Conservation (phyloP, 2,113 vertebrate species). For the Octodon degus region DNA sequence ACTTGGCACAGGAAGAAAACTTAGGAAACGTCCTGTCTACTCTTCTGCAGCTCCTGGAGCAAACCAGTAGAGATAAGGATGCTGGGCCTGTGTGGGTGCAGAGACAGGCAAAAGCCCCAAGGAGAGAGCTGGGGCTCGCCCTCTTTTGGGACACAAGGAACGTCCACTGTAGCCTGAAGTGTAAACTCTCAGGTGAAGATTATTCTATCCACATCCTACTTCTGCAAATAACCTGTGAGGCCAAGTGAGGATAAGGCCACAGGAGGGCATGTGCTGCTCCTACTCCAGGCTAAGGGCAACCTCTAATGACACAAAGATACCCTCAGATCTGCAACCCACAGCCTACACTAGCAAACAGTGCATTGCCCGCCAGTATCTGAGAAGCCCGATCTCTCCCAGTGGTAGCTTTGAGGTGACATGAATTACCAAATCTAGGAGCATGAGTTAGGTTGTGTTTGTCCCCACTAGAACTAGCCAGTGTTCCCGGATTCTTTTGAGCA, state of each 20-base stretch:
- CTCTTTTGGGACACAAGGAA: background rate
- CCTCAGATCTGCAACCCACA: background rate
- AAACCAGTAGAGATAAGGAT: background rate
- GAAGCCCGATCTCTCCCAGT: background rate
- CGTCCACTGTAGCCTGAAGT: background rate
- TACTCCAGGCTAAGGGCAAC: background rate
- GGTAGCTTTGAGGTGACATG: background rate
- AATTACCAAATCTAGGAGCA: background rate
- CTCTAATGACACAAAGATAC: background rate
- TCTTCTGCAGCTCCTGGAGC: background rate
- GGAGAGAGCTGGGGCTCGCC: background rate
- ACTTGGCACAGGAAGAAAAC: constrained; percentile 39
- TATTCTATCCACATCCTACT: constrained; percentile 29
- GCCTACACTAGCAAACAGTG: background rate
- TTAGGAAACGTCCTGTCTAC: constrained; percentile 58
- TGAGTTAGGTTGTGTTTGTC: background rate
- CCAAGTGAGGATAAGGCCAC: constrained; percentile 30
- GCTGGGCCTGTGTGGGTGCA: background rate
- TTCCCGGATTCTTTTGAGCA: background rate
- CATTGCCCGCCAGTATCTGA: background rate
- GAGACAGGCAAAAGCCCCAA: background rate
- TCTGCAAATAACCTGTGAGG: constrained; percentile 26
- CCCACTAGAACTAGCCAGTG: background rate
- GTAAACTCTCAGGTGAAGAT: constrained; percentile 26
- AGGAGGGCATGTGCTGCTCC: background rate